Evolutionary conservation across 2,888 invertebrate genomes (phyloP).

Genomic region (Apamea anceps): DNA sequence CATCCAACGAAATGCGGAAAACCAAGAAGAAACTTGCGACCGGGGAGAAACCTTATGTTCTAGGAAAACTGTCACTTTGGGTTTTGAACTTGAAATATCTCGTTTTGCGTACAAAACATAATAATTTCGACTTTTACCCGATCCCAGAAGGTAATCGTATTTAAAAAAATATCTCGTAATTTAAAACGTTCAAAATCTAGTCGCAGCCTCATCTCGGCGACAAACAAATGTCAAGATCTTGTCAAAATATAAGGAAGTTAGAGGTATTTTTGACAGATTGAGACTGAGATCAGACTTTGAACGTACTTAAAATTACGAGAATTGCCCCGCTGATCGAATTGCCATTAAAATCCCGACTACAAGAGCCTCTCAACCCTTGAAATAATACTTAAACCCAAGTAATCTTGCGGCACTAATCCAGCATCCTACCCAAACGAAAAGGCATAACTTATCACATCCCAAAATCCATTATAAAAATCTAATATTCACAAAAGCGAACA

Average conservation of each 20-base stretch:
- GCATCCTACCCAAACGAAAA: slow-evolving; percentile 10
- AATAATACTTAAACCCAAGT: background rate
- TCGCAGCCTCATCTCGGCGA: no score
- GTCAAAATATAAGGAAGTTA: no score
- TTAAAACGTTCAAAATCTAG: no score
- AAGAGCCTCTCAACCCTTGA: background rate
- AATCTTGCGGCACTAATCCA: slow-evolving; percentile 25
- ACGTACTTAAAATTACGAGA: no score
- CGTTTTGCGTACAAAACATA: no score
- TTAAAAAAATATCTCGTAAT: no score
- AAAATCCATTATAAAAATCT: slow-evolving; percentile 36
- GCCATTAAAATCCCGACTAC: background rate
- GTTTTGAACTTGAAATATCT: no score
- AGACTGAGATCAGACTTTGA: no score
- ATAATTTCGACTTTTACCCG: background rate
- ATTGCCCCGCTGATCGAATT: no score
- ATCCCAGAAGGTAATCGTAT: background rate
- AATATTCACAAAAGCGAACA: slow-evolving; percentile 36
- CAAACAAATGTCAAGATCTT: no score
- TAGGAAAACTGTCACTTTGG: background rate
- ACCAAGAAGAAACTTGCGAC: background rate
- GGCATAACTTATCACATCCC: background rate
- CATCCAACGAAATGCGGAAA: no score
- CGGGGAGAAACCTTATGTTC: background rate
- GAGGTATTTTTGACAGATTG: no score